Percentiles rank a stretch among this genome's conserved stretches.
These are phyloP conservation scores for Cephus pulcher DNA, from an alignment of 2,888 invertebrate genomes.

Conservation along the genomic window DNA sequence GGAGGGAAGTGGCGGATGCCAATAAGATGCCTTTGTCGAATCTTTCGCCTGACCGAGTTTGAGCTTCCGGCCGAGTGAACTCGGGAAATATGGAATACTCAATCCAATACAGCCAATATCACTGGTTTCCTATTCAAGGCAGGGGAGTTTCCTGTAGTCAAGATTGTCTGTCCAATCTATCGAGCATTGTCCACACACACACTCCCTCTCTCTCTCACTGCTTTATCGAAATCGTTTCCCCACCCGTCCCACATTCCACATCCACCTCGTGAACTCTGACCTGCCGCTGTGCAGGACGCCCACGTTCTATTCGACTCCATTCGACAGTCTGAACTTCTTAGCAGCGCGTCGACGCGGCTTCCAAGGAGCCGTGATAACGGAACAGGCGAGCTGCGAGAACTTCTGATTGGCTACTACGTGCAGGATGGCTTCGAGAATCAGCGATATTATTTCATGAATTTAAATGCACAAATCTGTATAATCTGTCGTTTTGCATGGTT, in stretches of 20 bases:
- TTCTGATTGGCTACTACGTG: slow-evolving; percentile 43
- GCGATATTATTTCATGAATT: slow-evolving; percentile 63
- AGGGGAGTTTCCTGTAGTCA: slow-evolving; percentile 37
- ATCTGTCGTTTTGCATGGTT: slow-evolving; percentile 49
- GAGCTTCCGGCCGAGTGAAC: slow-evolving; percentile 55
- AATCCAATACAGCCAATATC: slow-evolving; percentile 53
- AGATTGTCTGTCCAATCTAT: too few relatives aligned
- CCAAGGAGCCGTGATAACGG: too few relatives aligned
- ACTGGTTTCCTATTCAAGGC: slow-evolving; percentile 41
- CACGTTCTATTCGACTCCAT: too few relatives aligned
- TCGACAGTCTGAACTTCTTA: too few relatives aligned
- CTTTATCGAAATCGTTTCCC: too few relatives aligned
- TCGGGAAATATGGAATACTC: slow-evolving; percentile 61
- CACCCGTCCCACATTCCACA: too few relatives aligned
- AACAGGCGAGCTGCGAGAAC: slow-evolving; percentile 18
- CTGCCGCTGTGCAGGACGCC: too few relatives aligned
- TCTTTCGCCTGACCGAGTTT: slow-evolving; percentile 53
- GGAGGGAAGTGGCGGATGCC: slow-evolving; percentile 48
- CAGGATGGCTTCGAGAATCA: slow-evolving; percentile 28
- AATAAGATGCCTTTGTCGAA: slow-evolving; percentile 63
- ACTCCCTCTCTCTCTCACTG: neutral
- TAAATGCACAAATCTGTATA: slow-evolving; percentile 53
- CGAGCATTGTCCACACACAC: slow-evolving; percentile 14
- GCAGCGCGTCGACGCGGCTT: too few relatives aligned
- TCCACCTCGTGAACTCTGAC: too few relatives aligned